A percentile compares a stretch with the other conserved stretches of the same genome.
Conservation (phyloP, 2,888 invertebrate species). For the Busseola fusca region DNA sequence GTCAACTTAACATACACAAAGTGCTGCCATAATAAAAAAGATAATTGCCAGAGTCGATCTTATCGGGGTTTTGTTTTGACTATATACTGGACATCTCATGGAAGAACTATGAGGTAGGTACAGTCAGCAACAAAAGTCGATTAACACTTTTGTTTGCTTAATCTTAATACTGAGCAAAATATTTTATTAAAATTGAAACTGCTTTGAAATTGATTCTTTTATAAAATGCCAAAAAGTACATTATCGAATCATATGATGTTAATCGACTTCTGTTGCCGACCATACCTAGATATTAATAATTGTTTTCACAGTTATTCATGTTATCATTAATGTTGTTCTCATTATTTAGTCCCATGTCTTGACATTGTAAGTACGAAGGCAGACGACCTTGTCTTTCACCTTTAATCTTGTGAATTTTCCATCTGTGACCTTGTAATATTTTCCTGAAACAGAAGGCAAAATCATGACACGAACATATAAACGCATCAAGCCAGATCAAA, state of each 20-base stretch:
- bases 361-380: slow-evolving; percentile 81
- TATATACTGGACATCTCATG: not conserved
- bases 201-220: too few species aligned
- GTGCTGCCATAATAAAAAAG: not conserved
- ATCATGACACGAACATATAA: not conserved
- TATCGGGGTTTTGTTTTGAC: slow-evolving; percentile 1
- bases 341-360: slow-evolving; percentile 64
- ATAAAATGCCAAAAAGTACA: too few species aligned
- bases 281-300: slow-evolving; percentile 35
- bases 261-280: too few species aligned
- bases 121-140: too few species aligned
- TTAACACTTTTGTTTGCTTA: too few species aligned
- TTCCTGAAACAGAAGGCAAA: slow-evolving; percentile 72
- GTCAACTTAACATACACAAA: slow-evolving; percentile 22
- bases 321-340: slow-evolving; percentile 51
- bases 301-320: slow-evolving; percentile 56
- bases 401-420: slow-evolving; percentile 84
- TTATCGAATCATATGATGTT: too few species aligned
- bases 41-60: slow-evolving; percentile 9
- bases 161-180: too few species aligned
- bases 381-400: slow-evolving; percentile 80
- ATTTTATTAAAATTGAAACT: too few species aligned
- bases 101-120: not conserved
- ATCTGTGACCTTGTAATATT: slow-evolving; percentile 83
- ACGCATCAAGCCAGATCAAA: too few species aligned